Base-by-base conservation (phyloP, 2,888 invertebrate genomes). In the Melanotus villosus region DNA sequence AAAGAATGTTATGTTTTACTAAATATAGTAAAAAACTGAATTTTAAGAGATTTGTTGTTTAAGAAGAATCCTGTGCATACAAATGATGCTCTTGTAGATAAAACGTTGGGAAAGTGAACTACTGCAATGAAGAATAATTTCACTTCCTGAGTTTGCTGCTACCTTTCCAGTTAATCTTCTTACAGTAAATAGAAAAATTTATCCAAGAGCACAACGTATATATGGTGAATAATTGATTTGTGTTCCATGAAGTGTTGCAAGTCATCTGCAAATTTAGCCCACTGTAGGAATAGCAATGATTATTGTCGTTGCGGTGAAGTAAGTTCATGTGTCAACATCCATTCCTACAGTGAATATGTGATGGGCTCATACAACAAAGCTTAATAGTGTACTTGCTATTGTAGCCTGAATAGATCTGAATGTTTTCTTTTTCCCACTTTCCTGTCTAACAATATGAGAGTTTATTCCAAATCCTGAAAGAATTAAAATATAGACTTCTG, bases 331-430 rank as follows among this genome's bases (percentile, higher is more conserved):
- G 85, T 26, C 93, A 68, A 93, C 90, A 85, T 94, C 93, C 89
- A 94, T 91, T 0, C 94, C 93, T 32, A 94, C 90, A 1, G 93
- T 93, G 84, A 94, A 95, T 88, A 94, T 94, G n/a, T 94, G 93
- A 82, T 94, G 94, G 6, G 93, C 92, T 88, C 93, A 93, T 0
- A 94, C 93, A 85, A 94, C 89, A 89, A 94, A 95, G 75, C 93
- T 93, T 87, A 94, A 84, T 80, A 93, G 82, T 12, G 93, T 93
- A 91, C 94, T 95, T 68, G 91, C 88, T 85, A 92, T 75, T 88
- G 94, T 94, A n/a, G 93, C 94, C 86, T 93, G 94, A 87, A 93
- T 91, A 89, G 93, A 93, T 9, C 92, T 92, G 85, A 93, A n/a
- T n/a, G n/a, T n/a, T n/a, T n/a, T n/a, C n/a, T n/a, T n/a, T n/a